Conservation (phyloP, 2,113 vertebrate genomes). For the Microcebus griseorufus region DNA sequence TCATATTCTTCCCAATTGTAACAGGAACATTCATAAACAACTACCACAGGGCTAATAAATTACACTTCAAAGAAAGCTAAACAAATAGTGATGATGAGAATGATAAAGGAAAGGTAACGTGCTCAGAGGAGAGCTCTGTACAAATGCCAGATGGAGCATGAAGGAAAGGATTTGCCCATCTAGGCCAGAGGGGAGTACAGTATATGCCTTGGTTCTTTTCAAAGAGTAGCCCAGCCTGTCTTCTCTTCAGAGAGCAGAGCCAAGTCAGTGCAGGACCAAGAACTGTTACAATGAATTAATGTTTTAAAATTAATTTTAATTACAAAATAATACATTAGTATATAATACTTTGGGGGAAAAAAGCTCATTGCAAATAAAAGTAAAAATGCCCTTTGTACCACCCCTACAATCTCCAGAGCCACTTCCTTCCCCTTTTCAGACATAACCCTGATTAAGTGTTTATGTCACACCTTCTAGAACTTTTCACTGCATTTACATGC, state of each 20-base stretch:
- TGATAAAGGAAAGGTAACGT: background rate
- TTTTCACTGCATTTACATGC: background rate
- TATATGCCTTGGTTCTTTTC: background rate
- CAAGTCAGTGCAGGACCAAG: background rate
- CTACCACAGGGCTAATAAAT: background rate
- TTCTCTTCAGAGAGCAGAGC: background rate
- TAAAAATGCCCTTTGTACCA: background rate
- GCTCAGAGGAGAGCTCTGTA: background rate
- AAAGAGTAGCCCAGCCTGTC: background rate
- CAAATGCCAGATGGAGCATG: background rate
- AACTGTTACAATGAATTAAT: background rate
- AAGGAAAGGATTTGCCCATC: background rate
- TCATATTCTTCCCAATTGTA: background rate
- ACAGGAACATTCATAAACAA: background rate
- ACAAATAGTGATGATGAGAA: background rate
- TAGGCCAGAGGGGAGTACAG: background rate
- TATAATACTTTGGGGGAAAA: background rate
- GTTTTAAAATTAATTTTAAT: background rate
- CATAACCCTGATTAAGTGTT: background rate
- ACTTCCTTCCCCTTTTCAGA: background rate
- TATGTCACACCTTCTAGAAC: background rate
- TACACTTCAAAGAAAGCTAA: background rate
- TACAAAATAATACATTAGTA: background rate
- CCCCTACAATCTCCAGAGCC: background rate
- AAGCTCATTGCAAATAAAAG: background rate